Evolutionary conservation across 2,113 vertebrate genomes (phyloP).

Genomic region (Silurus glanis): DNA sequence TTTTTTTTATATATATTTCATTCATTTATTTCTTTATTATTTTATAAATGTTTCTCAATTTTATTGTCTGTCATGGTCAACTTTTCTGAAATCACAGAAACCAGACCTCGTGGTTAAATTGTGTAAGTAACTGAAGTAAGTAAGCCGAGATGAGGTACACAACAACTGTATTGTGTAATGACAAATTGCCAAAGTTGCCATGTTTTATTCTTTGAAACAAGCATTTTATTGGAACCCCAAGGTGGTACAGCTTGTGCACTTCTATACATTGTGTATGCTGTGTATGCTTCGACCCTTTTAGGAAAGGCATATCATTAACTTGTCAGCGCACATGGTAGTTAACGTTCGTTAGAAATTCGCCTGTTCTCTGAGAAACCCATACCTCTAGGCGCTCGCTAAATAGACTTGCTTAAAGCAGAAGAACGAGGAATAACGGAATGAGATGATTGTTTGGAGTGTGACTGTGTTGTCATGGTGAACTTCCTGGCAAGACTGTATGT

Average conservation of each 20-base stretch:
- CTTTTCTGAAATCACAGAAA: no score
- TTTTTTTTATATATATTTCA: no score
- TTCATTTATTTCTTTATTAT: no score
- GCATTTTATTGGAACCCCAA: background rate
- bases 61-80: no score
- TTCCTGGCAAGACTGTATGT: background rate
- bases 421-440: background rate
- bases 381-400: background rate
- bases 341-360: background rate
- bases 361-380: background rate
- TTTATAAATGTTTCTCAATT: no score
- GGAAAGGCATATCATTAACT: background rate
- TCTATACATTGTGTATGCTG: background rate
- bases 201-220: background rate
- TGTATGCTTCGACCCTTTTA: background rate
- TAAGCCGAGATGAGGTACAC: background rate
- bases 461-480: background rate
- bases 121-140: background rate
- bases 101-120: background rate
- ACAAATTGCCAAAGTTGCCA: background rate
- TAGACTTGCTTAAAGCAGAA: background rate
- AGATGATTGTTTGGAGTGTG: background rate
- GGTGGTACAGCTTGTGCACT: background rate
- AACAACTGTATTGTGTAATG: background rate
- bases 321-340: background rate